Conservation (phyloP, 2,888 invertebrate species). For the Malachius bipustulatus region DNA sequence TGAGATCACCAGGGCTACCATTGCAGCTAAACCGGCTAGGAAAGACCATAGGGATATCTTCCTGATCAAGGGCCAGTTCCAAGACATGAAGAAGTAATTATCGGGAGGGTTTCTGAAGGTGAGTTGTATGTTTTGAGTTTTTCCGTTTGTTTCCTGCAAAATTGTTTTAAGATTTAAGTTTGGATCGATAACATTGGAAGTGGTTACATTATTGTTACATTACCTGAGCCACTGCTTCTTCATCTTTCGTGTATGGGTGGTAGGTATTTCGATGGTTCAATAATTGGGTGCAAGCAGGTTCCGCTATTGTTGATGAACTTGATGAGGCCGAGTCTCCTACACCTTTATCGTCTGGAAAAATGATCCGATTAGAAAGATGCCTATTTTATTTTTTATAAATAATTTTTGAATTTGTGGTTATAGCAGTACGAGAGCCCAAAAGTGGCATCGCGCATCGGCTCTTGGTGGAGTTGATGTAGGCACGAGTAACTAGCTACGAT, state of each 20-base stretch:
- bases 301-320: conserved; percentile 49
- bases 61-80: conserved; percentile 75
- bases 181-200: no score
- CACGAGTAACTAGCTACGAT: no score
- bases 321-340: conserved; percentile 48
- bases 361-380: no score
- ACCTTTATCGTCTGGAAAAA: conserved; percentile 28
- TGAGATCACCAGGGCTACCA: conserved; percentile 58
- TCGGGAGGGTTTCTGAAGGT: conserved; percentile 40
- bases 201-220: no score
- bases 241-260: conserved; percentile 26
- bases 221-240: conserved; percentile 30
- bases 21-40: conserved; percentile 58
- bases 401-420: no score
- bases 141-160: conserved; percentile 46
- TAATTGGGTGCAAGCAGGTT: conserved; percentile 33
- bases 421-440: no score
- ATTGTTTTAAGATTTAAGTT: conserved; percentile 8
- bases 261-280: conserved; percentile 30
- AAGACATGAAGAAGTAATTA: conserved; percentile 53
- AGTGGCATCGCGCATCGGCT: no score
- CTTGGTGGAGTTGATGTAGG: no score
- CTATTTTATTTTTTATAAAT: no score
- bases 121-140: conserved; percentile 33
- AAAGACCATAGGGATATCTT: conserved; percentile 63